These are phyloP conservation scores for Drosophila nigromelanica DNA, from an alignment of 1,140 invertebrate genomes.

Conservation along the genomic window DNA sequence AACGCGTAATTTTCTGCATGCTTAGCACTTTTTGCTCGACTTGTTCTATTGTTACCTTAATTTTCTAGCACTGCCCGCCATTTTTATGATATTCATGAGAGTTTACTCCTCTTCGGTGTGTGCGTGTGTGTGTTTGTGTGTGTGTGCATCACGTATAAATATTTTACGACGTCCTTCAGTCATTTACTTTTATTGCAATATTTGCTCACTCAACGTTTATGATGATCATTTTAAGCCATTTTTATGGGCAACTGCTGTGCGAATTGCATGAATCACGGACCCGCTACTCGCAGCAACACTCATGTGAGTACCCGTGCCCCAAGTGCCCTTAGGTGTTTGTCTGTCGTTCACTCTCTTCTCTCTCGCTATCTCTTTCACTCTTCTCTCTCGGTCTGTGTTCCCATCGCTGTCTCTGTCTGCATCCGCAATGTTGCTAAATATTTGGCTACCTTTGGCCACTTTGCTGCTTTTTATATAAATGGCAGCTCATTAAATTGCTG, in stretches of 20 bases:
- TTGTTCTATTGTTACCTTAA: conserved; percentile 46
- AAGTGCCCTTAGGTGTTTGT: conserved; percentile 47
- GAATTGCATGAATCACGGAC: conserved; percentile 74
- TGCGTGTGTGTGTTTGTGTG: conserved; percentile 25
- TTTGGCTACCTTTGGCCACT: conserved; percentile 70
- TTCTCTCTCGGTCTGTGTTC: conserved; percentile 17
- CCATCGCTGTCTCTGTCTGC: conserved; percentile 15
- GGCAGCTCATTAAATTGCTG: conserved; percentile 80
- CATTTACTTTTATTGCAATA: conserved; percentile 84
- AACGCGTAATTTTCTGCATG: conserved; percentile 48
- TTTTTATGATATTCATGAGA: conserved; percentile 74
- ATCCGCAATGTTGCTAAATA: conserved; percentile 69
- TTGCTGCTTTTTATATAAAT: conserved; percentile 69
- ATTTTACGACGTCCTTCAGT: conserved; percentile 84
- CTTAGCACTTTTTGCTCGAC: conserved; percentile 52
- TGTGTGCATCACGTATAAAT: conserved; percentile 80
- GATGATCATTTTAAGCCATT: conserved; percentile 84
- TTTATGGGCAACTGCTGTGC: conserved; percentile 78
- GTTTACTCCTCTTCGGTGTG: conserved; percentile 23
- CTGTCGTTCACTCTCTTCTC: conserved; percentile 9
- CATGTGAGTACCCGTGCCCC: conserved; percentile 49
- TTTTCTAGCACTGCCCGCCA: conserved; percentile 29
- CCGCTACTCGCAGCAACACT: conserved; percentile 10
- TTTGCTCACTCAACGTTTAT: conserved; percentile 84
- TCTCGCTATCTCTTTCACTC: background rate